phyloP scores from a whole-genome alignment of 2,113 vertebrate genomes.

The Mellivora capensis region DNA sequence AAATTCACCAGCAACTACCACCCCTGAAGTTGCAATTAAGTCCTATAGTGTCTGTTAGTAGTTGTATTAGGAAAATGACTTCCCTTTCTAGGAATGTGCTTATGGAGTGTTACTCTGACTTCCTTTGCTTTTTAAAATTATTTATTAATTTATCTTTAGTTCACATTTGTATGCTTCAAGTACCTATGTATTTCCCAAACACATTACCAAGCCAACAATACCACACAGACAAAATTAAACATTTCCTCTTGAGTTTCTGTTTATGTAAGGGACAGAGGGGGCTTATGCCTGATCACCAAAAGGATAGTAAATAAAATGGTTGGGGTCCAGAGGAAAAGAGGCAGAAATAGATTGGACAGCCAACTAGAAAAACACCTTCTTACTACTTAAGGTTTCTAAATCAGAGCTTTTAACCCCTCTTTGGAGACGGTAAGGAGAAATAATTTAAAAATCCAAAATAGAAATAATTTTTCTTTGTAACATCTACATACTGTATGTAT shows the following conservation, averaged over 20 bases:
- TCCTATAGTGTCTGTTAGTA: background rate
- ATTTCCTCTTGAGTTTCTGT: background rate
- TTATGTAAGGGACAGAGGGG: background rate
- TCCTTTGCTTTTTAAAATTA: background rate
- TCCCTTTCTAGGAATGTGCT: background rate
- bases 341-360: background rate
- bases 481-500: background rate
- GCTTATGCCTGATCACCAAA: background rate
- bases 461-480: slow-evolving; percentile 28
- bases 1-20: rapidly evolving
- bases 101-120: background rate
- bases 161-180: background rate
- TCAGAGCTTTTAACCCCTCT: background rate
- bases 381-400: background rate
- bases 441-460: background rate
- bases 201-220: background rate
- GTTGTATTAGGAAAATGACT: background rate
- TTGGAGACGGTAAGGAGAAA: background rate
- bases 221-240: background rate
- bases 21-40: background rate
- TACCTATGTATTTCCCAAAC: background rate
- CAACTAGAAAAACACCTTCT: background rate
- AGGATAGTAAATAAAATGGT: background rate
- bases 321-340: background rate
- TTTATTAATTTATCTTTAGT: background rate